These are phyloP conservation scores for Python bivittatus DNA, from an alignment of 2,113 vertebrate species.

Conservation along the genomic window DNA sequence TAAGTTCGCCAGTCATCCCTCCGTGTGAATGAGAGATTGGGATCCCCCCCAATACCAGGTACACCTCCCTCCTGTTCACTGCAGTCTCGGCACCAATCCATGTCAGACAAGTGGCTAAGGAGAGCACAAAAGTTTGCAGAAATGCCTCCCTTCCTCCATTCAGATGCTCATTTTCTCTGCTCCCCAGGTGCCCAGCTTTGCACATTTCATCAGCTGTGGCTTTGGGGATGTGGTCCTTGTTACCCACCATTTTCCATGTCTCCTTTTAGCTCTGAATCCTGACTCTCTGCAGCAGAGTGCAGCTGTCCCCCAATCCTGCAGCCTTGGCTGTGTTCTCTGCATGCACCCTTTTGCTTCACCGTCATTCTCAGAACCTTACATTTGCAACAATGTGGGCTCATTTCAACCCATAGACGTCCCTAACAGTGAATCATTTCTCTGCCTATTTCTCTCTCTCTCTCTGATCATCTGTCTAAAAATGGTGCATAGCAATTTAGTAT, in stretches of 20 bases:
- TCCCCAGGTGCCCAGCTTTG: not conserved
- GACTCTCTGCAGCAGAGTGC: constrained; percentile 7
- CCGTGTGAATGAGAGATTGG: not conserved
- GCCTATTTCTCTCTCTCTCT: fast-evolving
- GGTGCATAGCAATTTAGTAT: not conserved
- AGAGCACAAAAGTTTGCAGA: not conserved
- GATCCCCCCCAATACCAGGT: not conserved
- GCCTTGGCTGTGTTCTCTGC: not conserved
- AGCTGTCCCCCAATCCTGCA: constrained; percentile 11
- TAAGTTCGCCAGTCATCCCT: not conserved
- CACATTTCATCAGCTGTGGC: too few species aligned
- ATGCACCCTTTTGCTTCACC: not conserved
- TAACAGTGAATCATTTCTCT: not conserved
- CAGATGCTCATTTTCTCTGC: fast-evolving
- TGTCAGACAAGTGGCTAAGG: not conserved
- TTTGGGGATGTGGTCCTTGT: too few species aligned
- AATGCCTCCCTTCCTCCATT: fast-evolving
- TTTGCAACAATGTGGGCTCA: constrained; percentile 43
- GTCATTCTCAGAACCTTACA: constrained; percentile 32
- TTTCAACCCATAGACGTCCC: constrained; percentile 35
- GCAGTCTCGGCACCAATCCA: constrained; percentile 27
- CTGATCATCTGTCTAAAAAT: not conserved
- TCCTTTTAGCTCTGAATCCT: not conserved
- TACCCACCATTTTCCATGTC: too few species aligned
- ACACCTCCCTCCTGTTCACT: not conserved